Evolutionary conservation across 2,888 invertebrate genomes (phyloP).

Genomic region (Hirtodrosophila alboralis): DNA sequence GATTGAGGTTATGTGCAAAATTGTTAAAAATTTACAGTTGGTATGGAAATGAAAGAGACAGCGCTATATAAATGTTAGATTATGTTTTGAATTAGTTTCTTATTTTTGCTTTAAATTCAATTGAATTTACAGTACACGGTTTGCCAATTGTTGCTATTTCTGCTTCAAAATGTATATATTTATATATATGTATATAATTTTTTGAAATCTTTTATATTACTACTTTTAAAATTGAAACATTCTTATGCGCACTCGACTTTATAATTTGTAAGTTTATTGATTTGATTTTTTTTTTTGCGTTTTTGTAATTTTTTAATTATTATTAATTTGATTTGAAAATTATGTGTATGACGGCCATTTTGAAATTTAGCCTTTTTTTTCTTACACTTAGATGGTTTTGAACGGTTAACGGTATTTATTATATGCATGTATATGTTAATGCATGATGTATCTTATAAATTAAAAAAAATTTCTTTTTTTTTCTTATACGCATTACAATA

Average conservation of each 20-base stretch:
- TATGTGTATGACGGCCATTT: slow-evolving; percentile 12
- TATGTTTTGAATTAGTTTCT: not conserved
- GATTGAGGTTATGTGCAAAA: slow-evolving; percentile 28
- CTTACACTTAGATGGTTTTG: slow-evolving; percentile 46
- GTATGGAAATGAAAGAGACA: slow-evolving; percentile 34
- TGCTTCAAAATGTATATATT: not conserved
- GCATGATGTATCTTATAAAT: slow-evolving; percentile 9
- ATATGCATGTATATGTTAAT: slow-evolving; percentile 13
- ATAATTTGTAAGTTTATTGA: slow-evolving; percentile 5
- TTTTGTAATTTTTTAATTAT: slow-evolving; percentile 5
- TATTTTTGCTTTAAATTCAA: not conserved
- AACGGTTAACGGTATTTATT: slow-evolving; percentile 37
- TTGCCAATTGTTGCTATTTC: slow-evolving; percentile 9
- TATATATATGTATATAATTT: not conserved
- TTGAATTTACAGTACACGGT: slow-evolving; percentile 18
- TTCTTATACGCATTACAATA: slow-evolving; percentile 10
- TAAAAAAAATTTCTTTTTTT: slow-evolving; percentile 29
- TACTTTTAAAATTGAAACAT: slow-evolving; percentile 24
- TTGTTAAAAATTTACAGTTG: slow-evolving; percentile 12
- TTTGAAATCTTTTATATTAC: slow-evolving; percentile 16
- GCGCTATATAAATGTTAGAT: slow-evolving; percentile 17
- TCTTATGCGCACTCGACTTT: slow-evolving; percentile 11
- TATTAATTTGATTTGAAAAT: slow-evolving; percentile 40
- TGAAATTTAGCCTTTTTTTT: slow-evolving; percentile 2
- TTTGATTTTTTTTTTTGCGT: slow-evolving; percentile 3